phyloP scores from a whole-genome alignment of 2,797 vertebrate genomes.

The Lateolabrax maculatus region DNA sequence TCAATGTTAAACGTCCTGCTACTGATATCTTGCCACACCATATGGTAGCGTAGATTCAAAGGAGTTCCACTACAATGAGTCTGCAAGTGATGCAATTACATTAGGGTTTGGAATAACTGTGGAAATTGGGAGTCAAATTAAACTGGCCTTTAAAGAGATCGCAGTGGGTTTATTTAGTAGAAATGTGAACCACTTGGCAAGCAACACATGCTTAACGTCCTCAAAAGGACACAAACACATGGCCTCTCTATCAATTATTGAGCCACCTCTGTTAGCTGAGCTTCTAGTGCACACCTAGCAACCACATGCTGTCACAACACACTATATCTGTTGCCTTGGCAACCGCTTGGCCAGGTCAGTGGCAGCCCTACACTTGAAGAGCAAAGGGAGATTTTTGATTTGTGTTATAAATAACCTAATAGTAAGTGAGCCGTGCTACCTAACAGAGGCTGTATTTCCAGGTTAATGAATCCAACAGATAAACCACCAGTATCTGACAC shows the following conservation, averaged over 20 bases:
- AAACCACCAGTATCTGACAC: background rate
- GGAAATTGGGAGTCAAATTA: conserved; percentile 48
- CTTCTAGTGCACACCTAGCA: conserved; percentile 78
- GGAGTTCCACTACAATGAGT: background rate
- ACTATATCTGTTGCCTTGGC: conserved; percentile 74
- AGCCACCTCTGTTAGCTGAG: conserved; percentile 74
- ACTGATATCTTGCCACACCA: conserved; percentile 52
- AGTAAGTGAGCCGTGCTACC: background rate
- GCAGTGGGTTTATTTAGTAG: background rate
- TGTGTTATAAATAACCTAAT: conserved; percentile 58
- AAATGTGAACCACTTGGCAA: background rate
- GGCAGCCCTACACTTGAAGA: conserved; percentile 32
- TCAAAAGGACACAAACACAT: conserved; percentile 37
- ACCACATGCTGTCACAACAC: conserved; percentile 74
- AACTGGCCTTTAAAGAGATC: conserved; percentile 28
- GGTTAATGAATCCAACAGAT: background rate
- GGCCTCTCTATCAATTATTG: conserved; percentile 79
- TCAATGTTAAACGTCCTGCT: conserved; percentile 58
- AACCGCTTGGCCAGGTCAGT: conserved; percentile 72
- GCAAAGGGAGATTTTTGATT: conserved; percentile 42
- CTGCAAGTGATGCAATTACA: conserved; percentile 33
- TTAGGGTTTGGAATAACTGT: conserved; percentile 41
- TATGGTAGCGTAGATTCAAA: conserved; percentile 15
- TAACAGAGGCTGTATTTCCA: background rate
- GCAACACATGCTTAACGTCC: conserved; percentile 38